Evolutionary conservation across 2,888 invertebrate species (phyloP).

Genomic region (Leptopilina drosophilae): DNA sequence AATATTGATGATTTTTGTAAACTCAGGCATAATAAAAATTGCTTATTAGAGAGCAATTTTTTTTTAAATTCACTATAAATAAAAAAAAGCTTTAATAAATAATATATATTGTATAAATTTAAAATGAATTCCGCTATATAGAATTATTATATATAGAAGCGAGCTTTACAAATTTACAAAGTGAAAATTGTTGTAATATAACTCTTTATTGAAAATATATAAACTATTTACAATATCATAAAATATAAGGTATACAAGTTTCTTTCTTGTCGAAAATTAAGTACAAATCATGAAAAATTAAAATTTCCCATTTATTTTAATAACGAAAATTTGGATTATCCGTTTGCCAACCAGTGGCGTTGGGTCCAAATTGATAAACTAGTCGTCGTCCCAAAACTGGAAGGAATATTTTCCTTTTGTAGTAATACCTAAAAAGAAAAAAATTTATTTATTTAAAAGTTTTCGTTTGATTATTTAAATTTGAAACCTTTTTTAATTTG

Average conservation of each 20-base stretch:
- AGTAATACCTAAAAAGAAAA: slow-evolving; percentile 83
- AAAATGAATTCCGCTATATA: background rate
- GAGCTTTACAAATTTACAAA: slow-evolving; percentile 10
- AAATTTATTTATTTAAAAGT: slow-evolving; percentile 18
- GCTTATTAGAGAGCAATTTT: slow-evolving; percentile 15
- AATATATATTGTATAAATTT: slow-evolving; percentile 39
- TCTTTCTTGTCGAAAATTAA: background rate
- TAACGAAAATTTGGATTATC: slow-evolving; percentile 80
- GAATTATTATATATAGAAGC: background rate
- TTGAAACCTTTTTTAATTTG: too few species aligned
- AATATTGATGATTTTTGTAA: background rate
- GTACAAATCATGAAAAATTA: background rate
- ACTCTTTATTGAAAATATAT: slow-evolving; percentile 13
- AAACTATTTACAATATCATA: slow-evolving; percentile 17
- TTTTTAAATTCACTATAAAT: background rate
- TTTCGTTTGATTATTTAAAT: background rate
- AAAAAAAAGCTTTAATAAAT: slow-evolving; percentile 47
- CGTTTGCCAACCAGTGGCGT: slow-evolving; percentile 87
- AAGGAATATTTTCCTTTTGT: slow-evolving; percentile 85
- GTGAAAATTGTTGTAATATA: slow-evolving; percentile 2
- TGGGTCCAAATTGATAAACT: slow-evolving; percentile 90
- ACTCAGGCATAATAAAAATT: background rate
- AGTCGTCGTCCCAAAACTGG: slow-evolving; percentile 87
- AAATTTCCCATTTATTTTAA: slow-evolving; percentile 49
- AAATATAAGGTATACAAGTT: background rate